These are phyloP conservation scores for Hystrix cristata DNA, from an alignment of 2,113 vertebrate species.

Conservation along the genomic window DNA sequence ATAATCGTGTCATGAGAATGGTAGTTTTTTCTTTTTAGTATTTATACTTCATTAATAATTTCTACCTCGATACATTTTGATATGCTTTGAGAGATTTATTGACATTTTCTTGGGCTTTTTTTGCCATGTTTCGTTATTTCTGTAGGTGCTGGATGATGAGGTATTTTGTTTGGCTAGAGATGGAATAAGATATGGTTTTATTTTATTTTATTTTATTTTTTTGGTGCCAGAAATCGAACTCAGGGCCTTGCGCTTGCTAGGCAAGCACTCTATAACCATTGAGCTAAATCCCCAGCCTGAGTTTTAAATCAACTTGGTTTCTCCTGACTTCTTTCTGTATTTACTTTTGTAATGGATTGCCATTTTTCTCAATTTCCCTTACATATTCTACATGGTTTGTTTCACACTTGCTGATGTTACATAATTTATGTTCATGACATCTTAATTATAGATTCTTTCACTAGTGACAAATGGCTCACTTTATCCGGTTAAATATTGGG, in stretches of 20 bases:
- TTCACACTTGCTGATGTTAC: background rate
- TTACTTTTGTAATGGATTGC: background rate
- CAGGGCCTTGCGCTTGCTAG: no score
- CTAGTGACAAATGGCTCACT: background rate
- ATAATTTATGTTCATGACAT: background rate
- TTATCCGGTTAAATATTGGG: background rate
- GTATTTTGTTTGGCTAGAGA: background rate
- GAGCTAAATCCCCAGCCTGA: background rate
- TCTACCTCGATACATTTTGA: constrained; percentile 39
- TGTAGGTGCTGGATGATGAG: background rate
- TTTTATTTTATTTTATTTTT: no score
- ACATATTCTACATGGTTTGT: constrained; percentile 1
- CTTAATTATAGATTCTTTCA: constrained; percentile 12
- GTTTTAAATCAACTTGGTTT: background rate
- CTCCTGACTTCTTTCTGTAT: background rate
- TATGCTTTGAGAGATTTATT: background rate
- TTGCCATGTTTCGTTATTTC: background rate
- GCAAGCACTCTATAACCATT: no score
- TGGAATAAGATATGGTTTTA: background rate
- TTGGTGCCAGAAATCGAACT: no score
- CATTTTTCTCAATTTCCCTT: constrained; percentile 5
- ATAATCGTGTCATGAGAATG: background rate
- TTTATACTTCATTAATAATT: constrained; percentile 34
- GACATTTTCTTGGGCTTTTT: constrained; percentile 20
- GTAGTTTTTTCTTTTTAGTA: background rate